A percentile compares a stretch with the other conserved stretches of the same genome.
These are phyloP conservation scores for Idaea dimidiata DNA, from an alignment of 2,888 invertebrate genomes.

Conservation along the genomic window DNA sequence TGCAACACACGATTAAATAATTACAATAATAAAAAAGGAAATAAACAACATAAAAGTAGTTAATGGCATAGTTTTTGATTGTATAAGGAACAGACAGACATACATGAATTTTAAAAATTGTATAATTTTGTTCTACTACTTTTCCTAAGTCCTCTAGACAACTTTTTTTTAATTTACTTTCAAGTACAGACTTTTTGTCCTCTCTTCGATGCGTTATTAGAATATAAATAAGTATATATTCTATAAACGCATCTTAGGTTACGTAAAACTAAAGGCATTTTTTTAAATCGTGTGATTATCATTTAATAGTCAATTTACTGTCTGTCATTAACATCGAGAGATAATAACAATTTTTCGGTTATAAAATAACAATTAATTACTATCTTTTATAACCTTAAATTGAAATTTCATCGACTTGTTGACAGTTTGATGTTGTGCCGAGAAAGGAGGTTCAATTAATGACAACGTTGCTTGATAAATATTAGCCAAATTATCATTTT, in stretches of 20 bases:
- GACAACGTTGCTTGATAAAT: conserved; percentile 16
- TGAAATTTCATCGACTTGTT: conserved; percentile 28
- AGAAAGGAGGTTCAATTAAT: conserved; percentile 29
- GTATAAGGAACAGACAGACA: too few relatives aligned
- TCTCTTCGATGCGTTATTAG: too few relatives aligned
- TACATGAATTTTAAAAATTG: too few relatives aligned
- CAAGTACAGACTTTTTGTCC: too few relatives aligned
- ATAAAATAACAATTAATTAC: conserved; percentile 36
- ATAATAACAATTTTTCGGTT: conserved; percentile 36
- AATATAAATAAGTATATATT: too few relatives aligned
- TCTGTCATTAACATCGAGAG: conserved; percentile 31
- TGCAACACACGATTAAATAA: too few relatives aligned
- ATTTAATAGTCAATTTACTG: conserved; percentile 38
- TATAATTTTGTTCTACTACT: too few relatives aligned
- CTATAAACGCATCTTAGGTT: conserved; percentile 44
- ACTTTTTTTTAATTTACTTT: too few relatives aligned
- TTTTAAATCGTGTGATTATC: conserved; percentile 41
- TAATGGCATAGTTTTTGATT: too few relatives aligned
- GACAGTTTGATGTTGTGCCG: conserved; percentile 34
- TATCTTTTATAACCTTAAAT: conserved; percentile 27
- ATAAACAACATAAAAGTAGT: too few relatives aligned
- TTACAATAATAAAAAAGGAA: too few relatives aligned
- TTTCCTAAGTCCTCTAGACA: too few relatives aligned
- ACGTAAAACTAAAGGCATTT: conserved; percentile 29
- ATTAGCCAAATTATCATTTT: conserved; percentile 8